phyloP scores from a whole-genome alignment of 2,888 invertebrate genomes.

The Stenolophus ochropezus region DNA sequence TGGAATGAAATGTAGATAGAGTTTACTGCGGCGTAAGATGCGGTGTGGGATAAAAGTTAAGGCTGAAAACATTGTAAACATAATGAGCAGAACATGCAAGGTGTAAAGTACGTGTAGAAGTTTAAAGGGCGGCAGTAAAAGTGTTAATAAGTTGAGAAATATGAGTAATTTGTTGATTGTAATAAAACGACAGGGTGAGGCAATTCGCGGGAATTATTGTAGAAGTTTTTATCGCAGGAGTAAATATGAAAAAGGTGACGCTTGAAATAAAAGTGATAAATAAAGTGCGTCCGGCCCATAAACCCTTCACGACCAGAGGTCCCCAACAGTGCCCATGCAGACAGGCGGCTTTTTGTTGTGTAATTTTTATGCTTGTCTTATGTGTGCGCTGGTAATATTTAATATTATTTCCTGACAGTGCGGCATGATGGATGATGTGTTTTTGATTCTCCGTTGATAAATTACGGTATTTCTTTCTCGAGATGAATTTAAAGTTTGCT shows the following conservation, averaged over 20 bases:
- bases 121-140: not conserved
- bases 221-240: slow-evolving; percentile 54
- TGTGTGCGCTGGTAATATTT: slow-evolving; percentile 30
- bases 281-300: slow-evolving; percentile 9
- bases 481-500: slow-evolving; percentile 41
- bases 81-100: not conserved
- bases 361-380: slow-evolving; percentile 40
- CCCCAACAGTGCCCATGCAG: slow-evolving; percentile 1
- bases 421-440: slow-evolving; percentile 72
- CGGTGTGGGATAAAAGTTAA: no score
- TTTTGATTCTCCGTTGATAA: slow-evolving; percentile 64
- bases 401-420: slow-evolving; percentile 64
- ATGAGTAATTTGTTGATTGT: slow-evolving; percentile 21
- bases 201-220: slow-evolving; percentile 46
- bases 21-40: no score
- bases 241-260: slow-evolving; percentile 58
- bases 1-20: no score
- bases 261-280: slow-evolving; percentile 53
- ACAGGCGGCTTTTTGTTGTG: slow-evolving; percentile 9
- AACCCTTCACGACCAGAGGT: slow-evolving; percentile 43
- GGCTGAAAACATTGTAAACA: not conserved
- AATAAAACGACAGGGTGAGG: not conserved
- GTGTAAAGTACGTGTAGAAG: not conserved
- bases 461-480: slow-evolving; percentile 42
- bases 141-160: not conserved